Percentiles rank a stretch among this genome's conserved stretches.
phyloP scores from a whole-genome alignment of 2,888 invertebrate species.

The Rugalucina vietnamica region DNA sequence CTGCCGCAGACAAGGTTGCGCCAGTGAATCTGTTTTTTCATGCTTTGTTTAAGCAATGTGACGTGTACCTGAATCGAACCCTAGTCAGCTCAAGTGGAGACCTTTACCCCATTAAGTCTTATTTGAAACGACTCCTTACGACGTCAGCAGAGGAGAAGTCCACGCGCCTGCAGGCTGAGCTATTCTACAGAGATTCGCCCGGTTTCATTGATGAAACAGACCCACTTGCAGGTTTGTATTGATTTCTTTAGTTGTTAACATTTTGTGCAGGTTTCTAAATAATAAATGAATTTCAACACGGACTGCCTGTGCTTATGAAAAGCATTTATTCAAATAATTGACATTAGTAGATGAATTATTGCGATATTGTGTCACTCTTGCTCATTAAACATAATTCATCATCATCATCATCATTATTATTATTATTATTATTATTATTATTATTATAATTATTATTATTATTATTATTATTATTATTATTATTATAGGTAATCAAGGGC shows the following conservation, averaged over 20 bases:
- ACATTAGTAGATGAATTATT: background rate
- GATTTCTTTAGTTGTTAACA: background rate
- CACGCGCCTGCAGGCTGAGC: background rate
- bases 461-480: background rate
- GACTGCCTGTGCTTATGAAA: too few relatives aligned
- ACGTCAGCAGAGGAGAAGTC: background rate
- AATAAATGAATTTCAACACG: too few relatives aligned
- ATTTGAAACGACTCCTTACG: background rate
- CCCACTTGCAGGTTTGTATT: background rate
- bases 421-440: background rate
- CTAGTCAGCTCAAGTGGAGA: background rate
- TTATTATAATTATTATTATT: background rate
- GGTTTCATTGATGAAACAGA: background rate
- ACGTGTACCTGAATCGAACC: background rate
- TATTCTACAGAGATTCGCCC: background rate
- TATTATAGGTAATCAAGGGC: conserved; percentile 1
- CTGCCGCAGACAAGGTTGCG: background rate
- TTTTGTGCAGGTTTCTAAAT: too few relatives aligned
- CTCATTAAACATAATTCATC: background rate
- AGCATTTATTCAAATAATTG: background rate
- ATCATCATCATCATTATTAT: background rate
- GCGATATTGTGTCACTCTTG: background rate
- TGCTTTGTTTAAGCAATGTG: background rate
- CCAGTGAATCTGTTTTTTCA: conserved; percentile 10
- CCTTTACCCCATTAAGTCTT: background rate